Conservation (phyloP, 2,113 vertebrate species). For the pig (Sus scrofa) region DNA sequence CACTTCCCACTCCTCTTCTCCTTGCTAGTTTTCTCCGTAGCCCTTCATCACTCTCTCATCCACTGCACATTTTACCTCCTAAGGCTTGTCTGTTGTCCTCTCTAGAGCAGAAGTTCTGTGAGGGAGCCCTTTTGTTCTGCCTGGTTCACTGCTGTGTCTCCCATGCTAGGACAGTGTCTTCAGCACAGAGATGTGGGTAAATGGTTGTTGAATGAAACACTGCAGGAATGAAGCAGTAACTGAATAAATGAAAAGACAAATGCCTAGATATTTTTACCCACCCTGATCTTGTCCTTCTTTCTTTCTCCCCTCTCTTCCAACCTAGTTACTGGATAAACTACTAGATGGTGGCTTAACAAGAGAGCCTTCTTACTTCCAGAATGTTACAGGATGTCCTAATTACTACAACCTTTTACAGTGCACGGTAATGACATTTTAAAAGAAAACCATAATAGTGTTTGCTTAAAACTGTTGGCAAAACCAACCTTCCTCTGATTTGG, state of each 20-base stretch:
- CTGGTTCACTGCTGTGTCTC: neutral
- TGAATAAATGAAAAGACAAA: neutral
- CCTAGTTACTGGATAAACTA: constrained; percentile 90
- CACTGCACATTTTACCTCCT: neutral
- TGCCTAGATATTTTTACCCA: neutral
- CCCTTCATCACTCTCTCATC: neutral
- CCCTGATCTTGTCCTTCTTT: constrained; percentile 3
- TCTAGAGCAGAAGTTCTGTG: neutral
- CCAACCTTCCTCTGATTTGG: neutral
- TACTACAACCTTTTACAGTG: constrained; percentile 92
- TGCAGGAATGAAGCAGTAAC: neutral
- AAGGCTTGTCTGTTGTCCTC: neutral
- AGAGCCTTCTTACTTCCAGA: constrained; percentile 90
- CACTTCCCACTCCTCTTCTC: neutral
- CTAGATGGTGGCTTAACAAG: constrained; percentile 88
- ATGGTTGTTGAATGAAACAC: neutral
- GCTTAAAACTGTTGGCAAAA: constrained; percentile 53
- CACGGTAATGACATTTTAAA: constrained; percentile 82
- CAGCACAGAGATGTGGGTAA: neutral
- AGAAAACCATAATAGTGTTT: neutral
- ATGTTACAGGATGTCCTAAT: constrained; percentile 91
- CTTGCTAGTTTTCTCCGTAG: neutral
- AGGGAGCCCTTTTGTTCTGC: neutral
- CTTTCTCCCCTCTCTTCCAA: constrained; percentile 55
- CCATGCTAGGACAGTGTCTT: neutral